Percentiles rank a stretch among this genome's conserved stretches.
Conservation (phyloP, 2,113 vertebrate genomes). For the Carollia perspicillata region DNA sequence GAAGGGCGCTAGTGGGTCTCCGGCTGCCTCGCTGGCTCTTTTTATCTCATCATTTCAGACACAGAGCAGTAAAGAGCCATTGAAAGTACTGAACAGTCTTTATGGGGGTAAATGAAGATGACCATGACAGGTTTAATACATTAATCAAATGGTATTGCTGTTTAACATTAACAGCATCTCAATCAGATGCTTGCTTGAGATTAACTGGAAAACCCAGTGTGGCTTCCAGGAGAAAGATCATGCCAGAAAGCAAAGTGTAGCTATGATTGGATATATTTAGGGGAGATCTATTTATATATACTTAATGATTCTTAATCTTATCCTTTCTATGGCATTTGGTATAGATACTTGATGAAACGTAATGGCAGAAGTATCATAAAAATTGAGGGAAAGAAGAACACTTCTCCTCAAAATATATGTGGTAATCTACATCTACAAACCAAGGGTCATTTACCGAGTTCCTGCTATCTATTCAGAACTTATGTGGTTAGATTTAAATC, state of each 20-base stretch:
- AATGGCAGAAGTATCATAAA: not conserved
- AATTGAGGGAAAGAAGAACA: not conserved
- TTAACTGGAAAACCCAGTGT: slow-evolving; percentile 39
- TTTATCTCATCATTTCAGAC: not conserved
- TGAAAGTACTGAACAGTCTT: slow-evolving; percentile 31
- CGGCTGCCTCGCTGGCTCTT: not conserved
- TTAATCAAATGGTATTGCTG: not conserved
- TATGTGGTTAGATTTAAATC: not conserved
- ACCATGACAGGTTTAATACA: not conserved
- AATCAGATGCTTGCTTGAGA: slow-evolving; percentile 17
- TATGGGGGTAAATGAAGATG: slow-evolving; percentile 39
- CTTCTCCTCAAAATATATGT: not conserved
- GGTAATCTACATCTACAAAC: not conserved
- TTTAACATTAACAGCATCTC: slow-evolving; percentile 19
- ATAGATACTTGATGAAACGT: not conserved
- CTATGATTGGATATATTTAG: not conserved
- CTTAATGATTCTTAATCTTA: not conserved
- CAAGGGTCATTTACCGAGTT: not conserved
- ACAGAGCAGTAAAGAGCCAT: not conserved
- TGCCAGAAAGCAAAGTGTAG: not conserved
- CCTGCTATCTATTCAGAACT: not conserved
- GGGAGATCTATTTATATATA: not conserved
- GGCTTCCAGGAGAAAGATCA: not conserved
- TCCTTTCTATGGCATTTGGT: not conserved
- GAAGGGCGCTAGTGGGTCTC: not conserved